Evolutionary conservation across 1,140 invertebrate species (phyloP), one percentile per base, ranked within the genome.

Genomic region (Halesus radiatus): DNA sequence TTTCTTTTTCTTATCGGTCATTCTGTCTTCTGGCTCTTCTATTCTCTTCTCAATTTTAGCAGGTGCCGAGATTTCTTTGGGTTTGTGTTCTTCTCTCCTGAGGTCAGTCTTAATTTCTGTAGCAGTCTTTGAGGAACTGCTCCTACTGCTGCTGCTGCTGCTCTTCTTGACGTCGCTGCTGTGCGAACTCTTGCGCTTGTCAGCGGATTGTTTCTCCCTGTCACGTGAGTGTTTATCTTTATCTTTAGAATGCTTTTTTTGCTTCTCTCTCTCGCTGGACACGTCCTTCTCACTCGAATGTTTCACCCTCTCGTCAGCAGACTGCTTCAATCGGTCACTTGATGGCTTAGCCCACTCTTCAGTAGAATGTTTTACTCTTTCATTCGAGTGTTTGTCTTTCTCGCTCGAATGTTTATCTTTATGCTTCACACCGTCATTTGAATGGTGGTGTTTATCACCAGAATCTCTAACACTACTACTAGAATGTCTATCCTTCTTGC

Each of bases 1-100:
- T 66, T 84, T 84, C 84, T 88, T 87, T 82, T 88, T 90, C 85
- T 86, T 88, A 85, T 91, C 89, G 87, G 89, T 87, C 85, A 85
- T 82, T 81, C 85, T 86, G 84, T 86, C 73, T 81, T 16, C 72
- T n/a, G 45, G 60, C 68, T 74, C 72, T 62, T 78, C 16, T 76
- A 32, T 13, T 54, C 29, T 58, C 22, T 18, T 23, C 10, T 74
- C 23, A 10, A 29, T 29, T 29, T 20, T 72, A 50, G 23, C 26
- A 29, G 68, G 50, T 16, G 70, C 22, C 6, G 50, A 74, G 54
- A 18, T 56, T 26, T 74, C 70, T 29, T 74, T 74, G 50, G 70
- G 15, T 74, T 74, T 74, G 52, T 20, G 18, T 18, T 54, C 70
- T 16, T 29, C 52, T 29, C 20, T 54, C 23, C n/a, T 56, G 0